A percentile compares a stretch with the other conserved stretches of the same genome.
Evolutionary conservation across 2,113 vertebrate genomes (phyloP).

Genomic region (Rhinichthys klamathensis): DNA sequence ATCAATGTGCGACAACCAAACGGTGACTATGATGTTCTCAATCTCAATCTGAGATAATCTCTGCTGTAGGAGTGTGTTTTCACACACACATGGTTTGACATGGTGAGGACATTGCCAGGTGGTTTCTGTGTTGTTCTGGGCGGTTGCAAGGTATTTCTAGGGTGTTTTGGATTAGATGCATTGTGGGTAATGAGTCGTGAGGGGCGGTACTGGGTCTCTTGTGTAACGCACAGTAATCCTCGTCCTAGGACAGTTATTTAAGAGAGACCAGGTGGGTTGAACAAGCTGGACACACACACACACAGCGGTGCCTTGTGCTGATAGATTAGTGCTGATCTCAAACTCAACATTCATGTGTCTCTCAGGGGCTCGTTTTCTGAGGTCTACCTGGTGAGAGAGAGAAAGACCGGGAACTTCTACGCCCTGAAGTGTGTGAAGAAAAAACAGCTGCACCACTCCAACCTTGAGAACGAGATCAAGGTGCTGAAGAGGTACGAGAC

Average conservation of each 20-base stretch:
- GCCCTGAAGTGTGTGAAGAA: constrained; percentile 97
- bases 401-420: constrained; percentile 83
- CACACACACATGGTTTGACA: not conserved
- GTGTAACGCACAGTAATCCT: constrained; percentile 17
- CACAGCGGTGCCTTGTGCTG: not conserved
- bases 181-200: constrained; percentile 21
- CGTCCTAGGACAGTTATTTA: not conserved
- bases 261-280: not conserved
- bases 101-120: not conserved
- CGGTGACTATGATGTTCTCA: not conserved
- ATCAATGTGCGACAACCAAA: not conserved
- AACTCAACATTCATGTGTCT: constrained; percentile 23
- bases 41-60: not conserved
- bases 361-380: constrained; percentile 92
- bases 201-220: not conserved
- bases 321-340: not conserved
- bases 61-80: not conserved
- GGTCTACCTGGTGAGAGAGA: constrained; percentile 91
- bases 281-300: not conserved
- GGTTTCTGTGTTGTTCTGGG: not conserved
- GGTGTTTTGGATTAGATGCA: not conserved
- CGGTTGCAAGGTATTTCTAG: not conserved
- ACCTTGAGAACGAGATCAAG: constrained; percentile 92
- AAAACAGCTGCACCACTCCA: constrained; percentile 83
- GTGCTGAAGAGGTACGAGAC: constrained; percentile 87